These are phyloP conservation scores for Alsophila aescularia DNA, from an alignment of 2,888 invertebrate species.

Conservation along the genomic window DNA sequence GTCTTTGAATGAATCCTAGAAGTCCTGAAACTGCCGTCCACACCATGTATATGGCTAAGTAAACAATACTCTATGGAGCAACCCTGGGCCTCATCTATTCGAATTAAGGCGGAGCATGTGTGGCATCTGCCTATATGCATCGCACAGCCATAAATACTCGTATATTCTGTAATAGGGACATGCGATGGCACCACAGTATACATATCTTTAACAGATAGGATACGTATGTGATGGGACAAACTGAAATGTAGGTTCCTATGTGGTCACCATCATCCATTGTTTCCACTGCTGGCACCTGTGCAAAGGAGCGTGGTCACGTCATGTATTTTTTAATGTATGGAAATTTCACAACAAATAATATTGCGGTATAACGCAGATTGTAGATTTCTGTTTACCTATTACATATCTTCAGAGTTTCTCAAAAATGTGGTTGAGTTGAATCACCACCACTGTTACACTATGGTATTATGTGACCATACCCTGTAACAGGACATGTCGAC, in stretches of 20 bases:
- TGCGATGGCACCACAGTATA: slow-evolving; percentile 35
- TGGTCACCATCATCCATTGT: too few species aligned
- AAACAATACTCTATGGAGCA: slow-evolving; percentile 39
- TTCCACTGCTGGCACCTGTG: too few species aligned
- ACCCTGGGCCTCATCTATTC: slow-evolving; percentile 77
- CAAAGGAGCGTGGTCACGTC: too few species aligned
- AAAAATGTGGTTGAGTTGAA: background rate
- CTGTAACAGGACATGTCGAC: slow-evolving; percentile 58
- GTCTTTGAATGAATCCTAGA: too few species aligned
- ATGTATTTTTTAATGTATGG: too few species aligned
- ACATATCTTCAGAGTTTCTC: background rate
- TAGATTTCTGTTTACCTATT: too few species aligned
- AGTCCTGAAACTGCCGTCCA: too few species aligned
- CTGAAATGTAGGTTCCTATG: too few species aligned
- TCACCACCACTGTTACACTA: background rate
- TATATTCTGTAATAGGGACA: slow-evolving; percentile 74
- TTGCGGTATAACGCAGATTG: too few species aligned
- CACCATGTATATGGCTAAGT: too few species aligned
- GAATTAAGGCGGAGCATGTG: slow-evolving; percentile 82
- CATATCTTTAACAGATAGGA: background rate
- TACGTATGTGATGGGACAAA: background rate
- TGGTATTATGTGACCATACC: slow-evolving; percentile 42
- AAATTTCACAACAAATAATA: too few species aligned
- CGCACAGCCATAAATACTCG: slow-evolving; percentile 74
- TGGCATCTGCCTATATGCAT: slow-evolving; percentile 80